Evolutionary conservation across 92 coral and sea anemone species (phyloP).

Genomic region (Plumapathes pennacea): DNA sequence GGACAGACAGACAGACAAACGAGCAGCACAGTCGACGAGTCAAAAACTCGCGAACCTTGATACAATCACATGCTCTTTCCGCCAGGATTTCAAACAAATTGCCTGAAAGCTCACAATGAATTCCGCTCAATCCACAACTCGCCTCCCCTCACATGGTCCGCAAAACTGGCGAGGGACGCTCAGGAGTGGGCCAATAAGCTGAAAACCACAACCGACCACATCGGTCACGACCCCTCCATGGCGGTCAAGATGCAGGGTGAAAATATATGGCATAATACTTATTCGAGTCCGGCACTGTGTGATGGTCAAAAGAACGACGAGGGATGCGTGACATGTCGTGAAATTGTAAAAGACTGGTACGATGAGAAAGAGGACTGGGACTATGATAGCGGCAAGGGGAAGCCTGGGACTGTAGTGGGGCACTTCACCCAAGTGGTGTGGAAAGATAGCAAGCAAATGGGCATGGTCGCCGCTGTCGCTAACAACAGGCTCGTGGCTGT

Average conservation of each 20-base stretch:
- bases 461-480: conserved; percentile 57
- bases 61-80: too few species aligned
- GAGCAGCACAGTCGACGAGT: too few species aligned
- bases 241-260: conserved; percentile 47
- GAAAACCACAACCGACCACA: conserved; percentile 8
- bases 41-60: too few species aligned
- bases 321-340: conserved; percentile 38
- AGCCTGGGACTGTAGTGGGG: conserved; percentile 1
- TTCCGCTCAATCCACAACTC: conserved; percentile 30
- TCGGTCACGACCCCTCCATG: conserved; percentile 41
- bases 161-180: conserved; percentile 46
- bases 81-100: conserved; percentile 12
- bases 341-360: conserved; percentile 58
- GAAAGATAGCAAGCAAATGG: conserved; percentile 48
- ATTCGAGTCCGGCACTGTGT: conserved; percentile 33
- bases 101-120: conserved; percentile 49
- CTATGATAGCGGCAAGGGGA: conserved; percentile 36
- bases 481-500: conserved; percentile 39
- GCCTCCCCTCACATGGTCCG: conserved; percentile 53
- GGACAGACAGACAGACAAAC: too few species aligned
- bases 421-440: conserved; percentile 68
- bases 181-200: conserved; percentile 51
- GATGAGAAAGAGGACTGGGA: conserved; percentile 47
- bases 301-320: conserved; percentile 4
- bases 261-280: conserved; percentile 46